Evolutionary conservation across 2,888 invertebrate species (phyloP), one percentile per base, ranked within the genome.

Genomic region (Chrysotoxum bicinctum): DNA sequence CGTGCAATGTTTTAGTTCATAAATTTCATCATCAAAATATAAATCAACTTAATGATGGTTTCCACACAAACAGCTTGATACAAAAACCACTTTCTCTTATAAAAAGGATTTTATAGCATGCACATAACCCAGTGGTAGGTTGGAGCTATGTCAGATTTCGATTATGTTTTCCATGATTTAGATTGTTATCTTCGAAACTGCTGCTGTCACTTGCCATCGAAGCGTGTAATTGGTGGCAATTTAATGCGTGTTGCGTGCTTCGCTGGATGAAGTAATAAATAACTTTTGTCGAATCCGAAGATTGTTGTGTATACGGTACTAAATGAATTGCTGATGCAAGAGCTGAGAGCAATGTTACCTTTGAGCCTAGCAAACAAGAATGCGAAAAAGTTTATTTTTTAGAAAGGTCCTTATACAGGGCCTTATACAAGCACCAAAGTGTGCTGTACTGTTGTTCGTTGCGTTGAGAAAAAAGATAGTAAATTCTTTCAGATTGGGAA

Each of bases 141-240:
- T 16, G 30, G 16, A 3, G 30, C 16, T 54, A 19, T 52, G 21
- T 66, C 66, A 68, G 68, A 81, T 48, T 35, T 69, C 35, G 50
- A 45, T 62, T 76, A 54, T 64, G 48, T 37, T 56, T 30, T 10
- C n/a, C 56, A 66, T 82, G 73, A 82, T 77, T 68, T 64, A 69
- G 69, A 45, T 43, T 35, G 66, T 14, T 66, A 81, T 62, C 64
- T 75, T 56, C 68, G 68, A 37, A 37, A 37, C 45, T 37, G 60
- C 56, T 64, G 23, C 62, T 73, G 72, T 43, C 66, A 62, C 60
- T 68, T 77, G 32, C n/a, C 68, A 58, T 48, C 70, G 54, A 16
- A 72, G 60, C 66, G 64, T 77, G 43, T 72, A 82, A 73, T 73
- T 72, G 77, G 52, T 52, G 50, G 72, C 72, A 72, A 77, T 72